Evolutionary conservation across 2,888 invertebrate species (phyloP).

Genomic region (Blera fallax): DNA sequence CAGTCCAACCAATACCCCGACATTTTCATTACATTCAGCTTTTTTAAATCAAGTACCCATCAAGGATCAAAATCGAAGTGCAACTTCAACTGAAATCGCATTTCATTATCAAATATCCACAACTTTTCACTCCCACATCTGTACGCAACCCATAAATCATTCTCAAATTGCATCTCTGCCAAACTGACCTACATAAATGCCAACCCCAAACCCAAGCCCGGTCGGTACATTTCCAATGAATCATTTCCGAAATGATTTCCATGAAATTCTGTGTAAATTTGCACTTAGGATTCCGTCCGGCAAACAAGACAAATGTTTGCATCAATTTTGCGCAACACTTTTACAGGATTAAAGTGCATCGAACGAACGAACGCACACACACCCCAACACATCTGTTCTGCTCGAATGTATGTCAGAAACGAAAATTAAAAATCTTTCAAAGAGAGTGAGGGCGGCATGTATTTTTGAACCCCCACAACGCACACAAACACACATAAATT

Average conservation of each 20-base stretch:
- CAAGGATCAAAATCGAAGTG: background rate
- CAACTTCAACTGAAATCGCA: slow-evolving; percentile 18
- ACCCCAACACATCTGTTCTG: background rate
- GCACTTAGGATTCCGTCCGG: slow-evolving; percentile 43
- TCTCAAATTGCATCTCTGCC: slow-evolving; percentile 48
- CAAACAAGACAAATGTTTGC: slow-evolving; percentile 66
- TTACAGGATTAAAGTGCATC: slow-evolving; percentile 62
- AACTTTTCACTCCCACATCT: slow-evolving; percentile 12
- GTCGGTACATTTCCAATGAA: slow-evolving; percentile 22
- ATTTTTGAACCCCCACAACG: background rate
- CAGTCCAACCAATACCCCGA: background rate
- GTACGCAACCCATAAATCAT: slow-evolving; percentile 49
- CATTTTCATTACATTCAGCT: background rate
- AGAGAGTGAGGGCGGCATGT: background rate
- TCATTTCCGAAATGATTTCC: slow-evolving; percentile 56
- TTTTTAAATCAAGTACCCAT: background rate
- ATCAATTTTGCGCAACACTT: slow-evolving; percentile 66
- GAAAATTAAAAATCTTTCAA: slow-evolving; percentile 35
- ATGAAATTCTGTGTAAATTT: slow-evolving; percentile 62
- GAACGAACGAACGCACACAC: background rate
- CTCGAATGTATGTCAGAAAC: background rate
- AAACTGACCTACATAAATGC: slow-evolving; percentile 54
- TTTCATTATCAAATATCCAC: slow-evolving; percentile 29
- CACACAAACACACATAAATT: background rate
- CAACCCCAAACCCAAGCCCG: background rate